Percentiles rank a stretch among this genome's conserved stretches.
These are phyloP conservation scores for Napeogenes sylphis DNA, from an alignment of 2,888 invertebrate species.

Conservation along the genomic window DNA sequence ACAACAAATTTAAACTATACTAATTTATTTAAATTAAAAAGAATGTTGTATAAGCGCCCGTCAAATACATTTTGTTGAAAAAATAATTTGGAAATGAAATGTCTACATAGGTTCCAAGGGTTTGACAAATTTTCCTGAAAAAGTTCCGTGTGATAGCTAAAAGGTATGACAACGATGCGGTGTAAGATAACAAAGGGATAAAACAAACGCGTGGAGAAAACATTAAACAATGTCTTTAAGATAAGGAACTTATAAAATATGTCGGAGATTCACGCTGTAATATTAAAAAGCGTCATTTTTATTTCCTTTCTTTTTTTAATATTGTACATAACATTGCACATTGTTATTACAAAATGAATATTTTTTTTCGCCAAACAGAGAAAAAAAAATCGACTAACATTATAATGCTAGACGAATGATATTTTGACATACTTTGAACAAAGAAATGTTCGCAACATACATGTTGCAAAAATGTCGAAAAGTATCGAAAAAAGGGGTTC, in stretches of 20 bases:
- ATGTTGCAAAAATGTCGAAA: too few relatives aligned
- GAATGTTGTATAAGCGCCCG: background rate
- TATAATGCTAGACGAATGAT: too few relatives aligned
- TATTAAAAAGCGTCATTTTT: background rate
- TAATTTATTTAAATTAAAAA: too few relatives aligned
- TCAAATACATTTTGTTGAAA: background rate
- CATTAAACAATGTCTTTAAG: conserved; percentile 7
- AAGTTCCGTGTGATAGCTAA: conserved; percentile 2
- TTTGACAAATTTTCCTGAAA: conserved; percentile 3
- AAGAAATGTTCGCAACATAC: too few relatives aligned
- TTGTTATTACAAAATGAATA: too few relatives aligned
- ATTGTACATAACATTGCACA: background rate
- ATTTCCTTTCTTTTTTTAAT: background rate
- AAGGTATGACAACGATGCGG: conserved; percentile 10
- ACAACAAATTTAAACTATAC: background rate
- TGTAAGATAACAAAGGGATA: conserved; percentile 12
- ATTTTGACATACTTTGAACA: too few relatives aligned
- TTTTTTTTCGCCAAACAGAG: too few relatives aligned
- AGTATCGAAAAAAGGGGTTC: conserved; percentile 4
- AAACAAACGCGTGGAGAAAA: conserved; percentile 5
- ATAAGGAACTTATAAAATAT: conserved; percentile 7
- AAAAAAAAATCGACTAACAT: too few relatives aligned
- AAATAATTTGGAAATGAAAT: background rate
- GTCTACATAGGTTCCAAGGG: background rate
- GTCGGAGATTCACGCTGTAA: background rate